These are phyloP conservation scores for Eidolon helvum DNA, from an alignment of 2,113 vertebrate species.

Conservation along the genomic window DNA sequence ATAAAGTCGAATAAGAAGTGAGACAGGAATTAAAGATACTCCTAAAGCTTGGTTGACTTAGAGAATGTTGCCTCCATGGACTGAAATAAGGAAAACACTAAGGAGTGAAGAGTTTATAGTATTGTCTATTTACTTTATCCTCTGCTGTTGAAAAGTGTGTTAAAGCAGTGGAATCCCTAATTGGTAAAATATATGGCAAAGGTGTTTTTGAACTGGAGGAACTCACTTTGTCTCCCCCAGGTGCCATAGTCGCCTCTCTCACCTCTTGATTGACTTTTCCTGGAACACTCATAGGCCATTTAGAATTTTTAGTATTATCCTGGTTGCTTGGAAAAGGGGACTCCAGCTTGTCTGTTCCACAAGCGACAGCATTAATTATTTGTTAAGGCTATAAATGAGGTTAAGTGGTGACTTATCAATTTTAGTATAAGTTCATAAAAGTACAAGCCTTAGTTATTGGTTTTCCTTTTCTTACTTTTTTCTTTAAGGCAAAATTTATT, in stretches of 20 bases:
- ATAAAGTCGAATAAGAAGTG: background rate
- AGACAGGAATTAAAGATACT: background rate
- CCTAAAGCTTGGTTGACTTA: background rate
- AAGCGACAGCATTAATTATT: background rate
- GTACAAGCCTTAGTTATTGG: background rate
- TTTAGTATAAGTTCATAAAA: constrained; percentile 20
- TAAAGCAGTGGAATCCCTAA: background rate
- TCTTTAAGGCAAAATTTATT: background rate
- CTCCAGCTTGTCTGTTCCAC: background rate
- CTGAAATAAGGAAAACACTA: background rate
- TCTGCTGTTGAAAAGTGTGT: background rate
- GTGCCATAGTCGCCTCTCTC: background rate
- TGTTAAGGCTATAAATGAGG: background rate
- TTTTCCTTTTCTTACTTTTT: constrained; percentile 31
- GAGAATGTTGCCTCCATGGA: background rate
- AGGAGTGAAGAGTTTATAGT: background rate
- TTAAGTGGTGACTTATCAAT: constrained; percentile 23
- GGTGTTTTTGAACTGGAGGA: background rate
- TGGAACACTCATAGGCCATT: background rate
- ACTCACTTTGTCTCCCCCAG: background rate
- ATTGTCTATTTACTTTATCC: background rate
- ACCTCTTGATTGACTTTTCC: background rate
- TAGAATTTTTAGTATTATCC: background rate
- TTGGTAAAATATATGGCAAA: background rate
- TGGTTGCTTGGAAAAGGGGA: background rate